Evolutionary conservation across 2,113 vertebrate genomes (phyloP).

Genomic region (Apistogramma diplotaenia): DNA sequence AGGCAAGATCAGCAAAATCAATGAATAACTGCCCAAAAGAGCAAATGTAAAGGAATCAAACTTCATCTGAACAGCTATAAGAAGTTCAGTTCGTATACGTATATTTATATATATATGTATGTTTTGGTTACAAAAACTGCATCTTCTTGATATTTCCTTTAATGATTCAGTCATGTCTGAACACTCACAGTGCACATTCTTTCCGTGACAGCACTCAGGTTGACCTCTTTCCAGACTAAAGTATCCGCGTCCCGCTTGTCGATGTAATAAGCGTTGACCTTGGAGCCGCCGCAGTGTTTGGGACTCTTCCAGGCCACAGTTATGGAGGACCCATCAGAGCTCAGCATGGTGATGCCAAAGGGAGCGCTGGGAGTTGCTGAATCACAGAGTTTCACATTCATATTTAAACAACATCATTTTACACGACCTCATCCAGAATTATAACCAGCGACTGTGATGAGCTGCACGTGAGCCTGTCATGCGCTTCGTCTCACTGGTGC

Average conservation of each 20-base stretch:
- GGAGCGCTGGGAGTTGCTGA: constrained; percentile 89
- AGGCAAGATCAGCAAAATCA: not conserved
- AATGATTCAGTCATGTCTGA: not conserved
- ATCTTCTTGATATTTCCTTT: too few species aligned
- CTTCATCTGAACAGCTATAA: not conserved
- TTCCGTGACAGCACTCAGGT: constrained; percentile 70
- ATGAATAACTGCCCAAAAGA: not conserved
- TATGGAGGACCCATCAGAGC: constrained; percentile 88
- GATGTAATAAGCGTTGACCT: constrained; percentile 89
- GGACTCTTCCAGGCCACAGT: constrained; percentile 93
- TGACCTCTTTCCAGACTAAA: constrained; percentile 88
- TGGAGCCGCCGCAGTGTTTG: constrained; percentile 85
- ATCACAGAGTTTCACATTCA: not conserved
- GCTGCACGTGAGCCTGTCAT: not conserved
- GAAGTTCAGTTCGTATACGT: too few species aligned
- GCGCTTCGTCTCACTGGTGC: not conserved
- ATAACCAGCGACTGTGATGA: not conserved
- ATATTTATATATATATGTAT: too few species aligned
- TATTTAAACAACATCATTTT: not conserved
- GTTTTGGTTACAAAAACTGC: too few species aligned
- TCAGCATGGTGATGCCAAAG: constrained; percentile 87
- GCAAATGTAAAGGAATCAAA: not conserved
- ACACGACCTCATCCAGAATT: not conserved
- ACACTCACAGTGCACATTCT: constrained; percentile 81
- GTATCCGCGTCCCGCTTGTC: constrained; percentile 84